Evolutionary conservation across 2,113 vertebrate species (phyloP), one percentile per base, ranked within the genome.

Genomic region (Xiphophorus maculatus): DNA sequence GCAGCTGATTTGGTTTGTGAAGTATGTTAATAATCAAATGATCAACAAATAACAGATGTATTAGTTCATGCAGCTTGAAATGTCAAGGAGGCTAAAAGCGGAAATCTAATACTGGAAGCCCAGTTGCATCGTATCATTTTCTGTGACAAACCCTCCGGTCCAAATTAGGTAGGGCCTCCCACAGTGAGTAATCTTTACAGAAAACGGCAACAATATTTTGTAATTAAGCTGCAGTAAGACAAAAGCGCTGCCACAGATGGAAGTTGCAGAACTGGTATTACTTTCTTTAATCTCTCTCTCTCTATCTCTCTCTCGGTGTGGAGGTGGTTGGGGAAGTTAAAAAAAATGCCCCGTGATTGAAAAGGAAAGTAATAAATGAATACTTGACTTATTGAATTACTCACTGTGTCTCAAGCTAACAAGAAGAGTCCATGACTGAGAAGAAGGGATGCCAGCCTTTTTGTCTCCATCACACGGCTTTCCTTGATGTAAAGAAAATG

Each of bases 11-110:
- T 91, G 92, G 91, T 94, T 94, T 95, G 93, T 94, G 94, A 95
- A 95, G 94, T 95, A 93, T 94, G 93, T 94, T 95, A 95, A 95
- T 95, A 95, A 95, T 95, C 94, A 93, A 95, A 95, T 95, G 92
- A 95, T 95, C 93, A 93, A 94, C 93, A 95, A 95, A 95, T 95
- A 95, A 95, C 94, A 95, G 91, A 95, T 95, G 94, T 94, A 95
- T 94, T 95, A 94, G 93, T 94, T 95, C 93, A 95, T 95, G 94
- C 94, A 85, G 93, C 93, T 94, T 94, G 94, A 95, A 94, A 95
- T 95, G 94, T 95, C 94, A 95, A 94, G 93, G 91, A 94, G 93
- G 94, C 94, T 94, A 93, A 95, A 94, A 94, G 92, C 78, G 84
- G 90, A 94, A 95, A 94, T 95, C 94, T 94, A 95, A 95, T 94